Conservation (phyloP, 2,888 invertebrate species). For the Drosophila kambysellisi region DNA sequence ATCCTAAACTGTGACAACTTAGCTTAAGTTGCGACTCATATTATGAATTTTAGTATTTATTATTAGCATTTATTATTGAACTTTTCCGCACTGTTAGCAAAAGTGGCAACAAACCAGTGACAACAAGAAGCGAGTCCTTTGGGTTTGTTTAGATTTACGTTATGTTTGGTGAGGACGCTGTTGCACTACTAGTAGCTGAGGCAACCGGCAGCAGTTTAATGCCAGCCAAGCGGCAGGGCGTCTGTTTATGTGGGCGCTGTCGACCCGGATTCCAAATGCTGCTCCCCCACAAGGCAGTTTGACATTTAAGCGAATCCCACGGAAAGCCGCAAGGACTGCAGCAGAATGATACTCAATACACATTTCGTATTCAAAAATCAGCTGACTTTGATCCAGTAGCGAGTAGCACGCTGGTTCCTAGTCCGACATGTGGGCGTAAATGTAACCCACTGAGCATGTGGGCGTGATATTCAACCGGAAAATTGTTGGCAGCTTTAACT, state of each 20-base stretch:
- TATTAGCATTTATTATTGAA: background rate
- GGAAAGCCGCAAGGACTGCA: conserved; percentile 25
- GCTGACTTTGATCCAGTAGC: conserved; percentile 23
- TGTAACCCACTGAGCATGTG: conserved; percentile 27
- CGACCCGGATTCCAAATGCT: conserved; percentile 39
- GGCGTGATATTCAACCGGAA: conserved; percentile 49
- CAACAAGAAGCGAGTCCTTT: conserved; percentile 18
- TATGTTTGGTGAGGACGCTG: background rate
- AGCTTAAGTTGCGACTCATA: background rate
- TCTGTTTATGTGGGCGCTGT: conserved; percentile 71
- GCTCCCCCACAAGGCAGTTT: conserved; percentile 39
- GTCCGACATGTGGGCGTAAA: conserved; percentile 40
- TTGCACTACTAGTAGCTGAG: conserved; percentile 1
- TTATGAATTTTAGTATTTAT: background rate
- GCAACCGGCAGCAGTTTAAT: conserved; percentile 64
- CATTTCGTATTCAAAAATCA: conserved; percentile 65
- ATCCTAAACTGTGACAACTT: background rate
- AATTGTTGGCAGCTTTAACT: conserved; percentile 28
- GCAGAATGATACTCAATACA: conserved; percentile 18
- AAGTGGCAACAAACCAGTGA: conserved; percentile 9
- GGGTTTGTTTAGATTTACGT: conserved; percentile 4
- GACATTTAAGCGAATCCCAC: conserved; percentile 63
- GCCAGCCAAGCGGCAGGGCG: conserved; percentile 64
- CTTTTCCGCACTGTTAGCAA: background rate
- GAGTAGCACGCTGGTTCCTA: conserved; percentile 28